Percentiles rank a stretch among this genome's conserved stretches.
Conservation (phyloP, 2,797 vertebrate species). For the Coilia nasus region DNA sequence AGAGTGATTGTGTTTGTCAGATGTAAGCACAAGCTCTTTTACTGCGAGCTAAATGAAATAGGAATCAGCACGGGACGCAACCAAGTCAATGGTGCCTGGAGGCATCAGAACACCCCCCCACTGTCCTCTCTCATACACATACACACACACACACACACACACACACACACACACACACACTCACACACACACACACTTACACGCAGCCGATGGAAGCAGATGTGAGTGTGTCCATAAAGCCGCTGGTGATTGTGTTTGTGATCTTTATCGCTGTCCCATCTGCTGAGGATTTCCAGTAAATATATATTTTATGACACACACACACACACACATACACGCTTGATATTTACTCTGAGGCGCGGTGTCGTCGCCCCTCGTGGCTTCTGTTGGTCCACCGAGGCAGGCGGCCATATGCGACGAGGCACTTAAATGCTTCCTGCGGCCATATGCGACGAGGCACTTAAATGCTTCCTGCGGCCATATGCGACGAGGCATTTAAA, state of each 20-base stretch:
- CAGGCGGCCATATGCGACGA: conserved; percentile 48
- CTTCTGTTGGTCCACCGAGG: too few species aligned
- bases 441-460: conserved; percentile 55
- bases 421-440: conserved; percentile 52
- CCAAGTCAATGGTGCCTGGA: neutral
- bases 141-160: neutral
- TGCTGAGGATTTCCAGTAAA: conserved; percentile 75
- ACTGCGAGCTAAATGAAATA: neutral
- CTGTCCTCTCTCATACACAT: neutral
- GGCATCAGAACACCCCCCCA: neutral
- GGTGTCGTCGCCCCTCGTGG: too few species aligned
- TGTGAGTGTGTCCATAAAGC: conserved; percentile 68
- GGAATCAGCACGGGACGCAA: neutral
- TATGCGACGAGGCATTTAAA: neutral
- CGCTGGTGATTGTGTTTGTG: conserved; percentile 74
- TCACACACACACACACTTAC: neutral
- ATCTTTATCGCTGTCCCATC: conserved; percentile 72
- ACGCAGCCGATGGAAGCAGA: conserved; percentile 59
- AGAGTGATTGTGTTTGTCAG: neutral
- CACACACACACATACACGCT: neutral
- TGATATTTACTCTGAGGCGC: conserved; percentile 5
- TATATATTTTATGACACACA: conserved; percentile 70
- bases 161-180: neutral
- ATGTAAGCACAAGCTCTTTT: neutral
- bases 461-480: conserved; percentile 39